Evolutionary conservation across 2,888 invertebrate genomes (phyloP).

Genomic region (Gymnoscelis rufifasciata): DNA sequence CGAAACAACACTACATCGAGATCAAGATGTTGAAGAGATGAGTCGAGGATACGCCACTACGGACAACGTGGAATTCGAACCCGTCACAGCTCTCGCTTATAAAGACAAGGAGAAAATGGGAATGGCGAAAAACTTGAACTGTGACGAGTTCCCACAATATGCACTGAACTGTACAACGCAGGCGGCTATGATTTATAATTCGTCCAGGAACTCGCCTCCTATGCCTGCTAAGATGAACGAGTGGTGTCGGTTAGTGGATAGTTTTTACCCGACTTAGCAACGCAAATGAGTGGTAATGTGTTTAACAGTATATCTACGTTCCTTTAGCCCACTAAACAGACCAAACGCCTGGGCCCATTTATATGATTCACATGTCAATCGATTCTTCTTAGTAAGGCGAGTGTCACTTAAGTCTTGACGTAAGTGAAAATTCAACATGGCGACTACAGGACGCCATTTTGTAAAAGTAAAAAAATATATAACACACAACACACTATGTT

Average conservation of each 20-base stretch:
- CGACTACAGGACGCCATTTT: too few relatives aligned
- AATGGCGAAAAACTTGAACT: constrained; percentile 45
- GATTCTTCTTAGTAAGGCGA: too few relatives aligned
- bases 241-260: constrained; percentile 62
- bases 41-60: neutral
- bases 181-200: constrained; percentile 56
- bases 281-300: too few relatives aligned
- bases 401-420: too few relatives aligned
- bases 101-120: constrained; percentile 30
- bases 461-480: too few relatives aligned
- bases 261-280: too few relatives aligned
- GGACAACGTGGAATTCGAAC: constrained; percentile 48
- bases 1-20: constrained; percentile 21
- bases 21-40: neutral
- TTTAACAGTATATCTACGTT: too few relatives aligned
- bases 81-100: constrained; percentile 26
- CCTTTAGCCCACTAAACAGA: too few relatives aligned
- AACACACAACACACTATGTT: too few relatives aligned
- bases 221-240: constrained; percentile 48
- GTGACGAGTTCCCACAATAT: constrained; percentile 51
- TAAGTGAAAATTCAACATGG: too few relatives aligned
- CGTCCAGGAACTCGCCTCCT: constrained; percentile 52
- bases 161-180: constrained; percentile 52
- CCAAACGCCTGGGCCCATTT: too few relatives aligned
- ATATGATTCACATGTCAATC: too few relatives aligned